phyloP scores from a whole-genome alignment of 2,888 invertebrate genomes.

The Amblyjoppa proteus region DNA sequence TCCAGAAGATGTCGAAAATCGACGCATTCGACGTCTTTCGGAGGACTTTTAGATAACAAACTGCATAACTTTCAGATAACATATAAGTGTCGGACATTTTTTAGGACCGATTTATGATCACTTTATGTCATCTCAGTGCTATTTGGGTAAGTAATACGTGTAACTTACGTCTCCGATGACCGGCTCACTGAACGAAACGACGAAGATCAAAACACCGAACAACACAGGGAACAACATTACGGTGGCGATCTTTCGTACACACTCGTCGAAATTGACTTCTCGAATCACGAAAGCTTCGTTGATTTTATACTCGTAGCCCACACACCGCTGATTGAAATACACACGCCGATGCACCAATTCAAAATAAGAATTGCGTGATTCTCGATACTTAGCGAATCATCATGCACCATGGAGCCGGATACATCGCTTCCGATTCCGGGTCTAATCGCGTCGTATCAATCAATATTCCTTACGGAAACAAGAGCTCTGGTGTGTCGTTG shows the following conservation, averaged over 20 bases:
- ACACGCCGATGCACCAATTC: not conserved
- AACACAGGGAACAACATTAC: not conserved
- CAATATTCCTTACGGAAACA: not conserved
- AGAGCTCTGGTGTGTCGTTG: not conserved
- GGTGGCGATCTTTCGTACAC: not conserved
- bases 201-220: not conserved
- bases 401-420: not conserved
- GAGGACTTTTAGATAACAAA: too few species aligned
- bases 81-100: too few species aligned
- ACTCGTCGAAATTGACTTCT: not conserved
- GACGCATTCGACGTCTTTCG: too few species aligned
- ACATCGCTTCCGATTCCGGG: not conserved
- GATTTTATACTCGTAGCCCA: not conserved
- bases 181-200: not conserved
- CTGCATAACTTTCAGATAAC: too few species aligned
- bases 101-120: too few species aligned
- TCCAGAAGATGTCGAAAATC: too few species aligned
- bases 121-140: too few species aligned
- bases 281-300: not conserved
- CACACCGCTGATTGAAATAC: not conserved
- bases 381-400: not conserved
- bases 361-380: not conserved
- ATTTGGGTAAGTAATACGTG: too few species aligned
- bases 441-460: not conserved
- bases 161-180: constrained; percentile 1